Evolutionary conservation across 2,888 invertebrate species (phyloP).

Genomic region (Anoplius nigerrimus): DNA sequence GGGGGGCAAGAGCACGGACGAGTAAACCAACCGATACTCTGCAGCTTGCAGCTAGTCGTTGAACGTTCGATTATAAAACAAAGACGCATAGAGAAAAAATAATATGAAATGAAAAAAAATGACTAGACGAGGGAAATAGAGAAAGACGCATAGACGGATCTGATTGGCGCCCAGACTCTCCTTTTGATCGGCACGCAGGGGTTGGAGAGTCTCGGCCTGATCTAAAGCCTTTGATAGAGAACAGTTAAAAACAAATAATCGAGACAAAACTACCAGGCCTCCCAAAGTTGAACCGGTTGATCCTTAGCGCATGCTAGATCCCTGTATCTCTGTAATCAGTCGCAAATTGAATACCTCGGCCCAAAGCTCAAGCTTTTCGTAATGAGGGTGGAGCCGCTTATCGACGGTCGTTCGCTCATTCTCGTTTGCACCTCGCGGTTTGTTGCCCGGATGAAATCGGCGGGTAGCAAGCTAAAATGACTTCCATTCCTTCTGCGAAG

Average conservation of each 20-base stretch:
- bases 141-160: constrained; percentile 32
- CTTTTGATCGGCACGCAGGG: constrained; percentile 42
- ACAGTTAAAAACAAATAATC: constrained; percentile 18
- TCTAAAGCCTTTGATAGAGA: constrained; percentile 27
- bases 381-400: constrained; percentile 23
- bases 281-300: constrained; percentile 47
- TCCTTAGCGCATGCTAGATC: constrained; percentile 6
- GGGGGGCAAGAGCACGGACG: constrained; percentile 81
- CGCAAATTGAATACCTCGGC: constrained; percentile 38
- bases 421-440: too few species aligned
- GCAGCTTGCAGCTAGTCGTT: constrained; percentile 65
- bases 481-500: too few species aligned
- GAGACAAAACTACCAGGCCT: constrained; percentile 22
- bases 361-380: constrained; percentile 65
- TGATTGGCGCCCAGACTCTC: constrained; percentile 61
- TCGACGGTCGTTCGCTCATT: too few species aligned
- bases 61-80: constrained; percentile 35
- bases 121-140: not conserved
- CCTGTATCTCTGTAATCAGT: constrained; percentile 1
- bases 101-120: too few species aligned
- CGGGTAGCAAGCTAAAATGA: too few species aligned
- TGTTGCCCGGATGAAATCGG: too few species aligned
- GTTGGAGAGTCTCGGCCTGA: constrained; percentile 65
- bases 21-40: constrained; percentile 75
- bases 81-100: constrained; percentile 17